These are phyloP conservation scores for Sanderia malayensis DNA, from an alignment of 30 jellyfish, hydroid and myxozoan genomes.

Conservation along the genomic window DNA sequence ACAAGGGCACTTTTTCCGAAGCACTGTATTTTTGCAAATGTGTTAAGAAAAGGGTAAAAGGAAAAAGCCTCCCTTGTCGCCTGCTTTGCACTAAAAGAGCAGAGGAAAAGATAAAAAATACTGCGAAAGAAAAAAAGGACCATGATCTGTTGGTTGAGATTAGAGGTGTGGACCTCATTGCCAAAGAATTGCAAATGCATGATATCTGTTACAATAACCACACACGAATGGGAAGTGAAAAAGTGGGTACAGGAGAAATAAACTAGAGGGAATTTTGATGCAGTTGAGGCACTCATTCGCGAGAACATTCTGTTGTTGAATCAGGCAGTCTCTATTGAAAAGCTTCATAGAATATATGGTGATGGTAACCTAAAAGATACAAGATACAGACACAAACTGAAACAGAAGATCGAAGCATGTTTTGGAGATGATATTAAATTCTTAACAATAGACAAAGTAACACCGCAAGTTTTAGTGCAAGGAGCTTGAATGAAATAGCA, in stretches of 20 bases:
- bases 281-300: not conserved
- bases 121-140: not conserved
- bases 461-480: slow-evolving; percentile 26
- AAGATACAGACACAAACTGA: not conserved
- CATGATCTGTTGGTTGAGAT: not conserved
- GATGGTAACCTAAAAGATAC: not conserved
- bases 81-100: not conserved
- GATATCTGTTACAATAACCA: not conserved
- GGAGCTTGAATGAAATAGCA: not conserved
- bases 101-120: not conserved
- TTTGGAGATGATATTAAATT: slow-evolving; percentile 3
- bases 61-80: not conserved
- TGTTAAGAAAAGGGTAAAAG: not conserved
- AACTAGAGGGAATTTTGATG: not conserved
- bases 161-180: not conserved
- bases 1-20: too few species aligned
- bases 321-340: not conserved
- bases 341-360: not conserved
- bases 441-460: slow-evolving; percentile 12
- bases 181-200: not conserved
- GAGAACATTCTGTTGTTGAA: not conserved
- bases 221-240: not conserved
- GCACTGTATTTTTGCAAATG: too few species aligned
- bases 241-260: not conserved
- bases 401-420: not conserved